Percentiles rank a stretch among this genome's conserved stretches.
These are phyloP conservation scores for Dioctria linearis DNA, from an alignment of 2,888 invertebrate species.

Conservation along the genomic window DNA sequence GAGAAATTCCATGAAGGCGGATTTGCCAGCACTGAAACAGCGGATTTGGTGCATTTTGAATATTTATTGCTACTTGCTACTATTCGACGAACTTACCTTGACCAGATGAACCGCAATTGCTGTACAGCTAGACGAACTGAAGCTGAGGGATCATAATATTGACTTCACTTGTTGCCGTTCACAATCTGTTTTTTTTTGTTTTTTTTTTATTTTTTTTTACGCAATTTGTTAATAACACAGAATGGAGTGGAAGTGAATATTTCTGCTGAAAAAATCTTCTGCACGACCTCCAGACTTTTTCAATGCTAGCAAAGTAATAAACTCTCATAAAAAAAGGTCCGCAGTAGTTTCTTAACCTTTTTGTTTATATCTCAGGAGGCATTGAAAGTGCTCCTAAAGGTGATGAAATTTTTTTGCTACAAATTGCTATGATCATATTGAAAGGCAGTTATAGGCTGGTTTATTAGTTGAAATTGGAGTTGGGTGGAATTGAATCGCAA, in stretches of 20 bases:
- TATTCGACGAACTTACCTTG: conserved; percentile 29
- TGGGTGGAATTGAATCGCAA: too few species aligned
- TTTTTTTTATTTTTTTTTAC: conserved; percentile 26
- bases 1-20: conserved; percentile 21
- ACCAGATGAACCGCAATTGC: conserved; percentile 42
- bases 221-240: conserved; percentile 26
- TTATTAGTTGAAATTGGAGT: too few species aligned
- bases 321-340: conserved; percentile 1
- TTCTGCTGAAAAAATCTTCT: conserved; percentile 17
- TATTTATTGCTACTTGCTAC: not conserved
- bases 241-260: conserved; percentile 10
- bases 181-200: not conserved
- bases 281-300: conserved; percentile 27
- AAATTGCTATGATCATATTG: too few species aligned
- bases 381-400: conserved; percentile 12
- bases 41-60: not conserved
- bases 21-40: conserved; percentile 7
- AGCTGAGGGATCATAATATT: not conserved
- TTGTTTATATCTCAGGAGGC: conserved; percentile 24
- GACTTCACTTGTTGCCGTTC: conserved; percentile 1
- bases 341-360: conserved; percentile 39
- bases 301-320: conserved; percentile 17
- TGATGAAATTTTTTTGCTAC: not conserved
- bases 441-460: too few species aligned
- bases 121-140: not conserved